Evolutionary conservation across 1,140 invertebrate genomes (phyloP).

Genomic region (Platyscapa corneri): DNA sequence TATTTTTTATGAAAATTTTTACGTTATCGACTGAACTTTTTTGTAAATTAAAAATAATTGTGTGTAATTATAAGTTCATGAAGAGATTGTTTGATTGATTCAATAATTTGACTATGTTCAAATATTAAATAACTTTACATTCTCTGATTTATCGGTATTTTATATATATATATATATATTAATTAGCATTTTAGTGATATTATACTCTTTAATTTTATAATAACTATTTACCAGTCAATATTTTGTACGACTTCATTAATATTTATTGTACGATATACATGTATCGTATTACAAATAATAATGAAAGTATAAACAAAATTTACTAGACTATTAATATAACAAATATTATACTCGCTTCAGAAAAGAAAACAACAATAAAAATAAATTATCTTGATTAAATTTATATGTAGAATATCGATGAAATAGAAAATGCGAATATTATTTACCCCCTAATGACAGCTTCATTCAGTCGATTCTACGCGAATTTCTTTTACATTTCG

Average conservation of each 20-base stretch:
- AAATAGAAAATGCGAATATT: not conserved
- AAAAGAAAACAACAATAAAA: no score
- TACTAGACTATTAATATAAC: not conserved
- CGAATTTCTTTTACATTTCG: not conserved
- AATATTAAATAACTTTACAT: not conserved
- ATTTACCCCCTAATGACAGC: not conserved
- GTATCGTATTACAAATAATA: not conserved
- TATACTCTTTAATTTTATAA: not conserved
- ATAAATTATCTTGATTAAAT: not conserved
- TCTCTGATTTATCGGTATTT: not conserved
- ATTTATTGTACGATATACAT: not conserved
- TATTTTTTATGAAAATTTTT: not conserved
- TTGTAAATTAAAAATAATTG: not conserved
- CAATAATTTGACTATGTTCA: not conserved
- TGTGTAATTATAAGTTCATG: not conserved
- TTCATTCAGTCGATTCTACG: not conserved
- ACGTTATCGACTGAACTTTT: not conserved
- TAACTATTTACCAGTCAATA: not conserved
- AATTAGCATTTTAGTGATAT: not conserved
- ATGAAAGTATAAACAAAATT: not conserved
- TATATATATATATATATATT: not conserved
- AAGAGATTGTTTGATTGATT: not conserved
- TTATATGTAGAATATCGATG: not conserved
- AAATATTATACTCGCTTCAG: not conserved
- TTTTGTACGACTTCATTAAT: not conserved